These are phyloP conservation scores for Meleagris gallopavo DNA, from an alignment of 2,113 vertebrate species.

Conservation along the genomic window DNA sequence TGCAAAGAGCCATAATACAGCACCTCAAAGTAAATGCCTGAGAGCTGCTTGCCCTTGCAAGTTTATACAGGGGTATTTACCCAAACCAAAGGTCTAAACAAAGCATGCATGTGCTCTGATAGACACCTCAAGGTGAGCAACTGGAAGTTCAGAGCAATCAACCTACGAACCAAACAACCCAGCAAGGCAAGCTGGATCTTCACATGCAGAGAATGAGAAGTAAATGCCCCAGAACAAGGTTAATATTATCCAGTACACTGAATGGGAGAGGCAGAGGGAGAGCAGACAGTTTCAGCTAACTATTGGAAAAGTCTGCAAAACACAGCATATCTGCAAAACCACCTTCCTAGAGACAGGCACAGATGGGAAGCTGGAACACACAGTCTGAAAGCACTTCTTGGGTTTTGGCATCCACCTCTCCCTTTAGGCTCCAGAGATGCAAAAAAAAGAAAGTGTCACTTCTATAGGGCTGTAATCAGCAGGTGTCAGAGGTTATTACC, in stretches of 20 bases:
- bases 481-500: background rate
- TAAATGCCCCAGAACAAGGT: background rate
- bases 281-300: background rate
- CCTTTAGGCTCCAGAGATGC: background rate
- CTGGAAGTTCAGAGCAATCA: background rate
- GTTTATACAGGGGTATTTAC: background rate
- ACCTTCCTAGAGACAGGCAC: background rate
- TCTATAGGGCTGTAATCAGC: background rate
- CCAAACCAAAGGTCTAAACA: background rate
- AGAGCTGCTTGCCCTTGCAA: background rate
- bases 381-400: background rate
- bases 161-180: background rate
- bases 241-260: accelerated
- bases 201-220: background rate
- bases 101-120: background rate
- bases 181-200: background rate
- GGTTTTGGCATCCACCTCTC: background rate
- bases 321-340: background rate
- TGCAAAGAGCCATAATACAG: background rate
- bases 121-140: background rate
- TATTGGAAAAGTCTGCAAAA: background rate
- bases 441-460: background rate
- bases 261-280: background rate
- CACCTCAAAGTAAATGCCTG: background rate
- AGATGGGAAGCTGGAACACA: background rate